Conservation (phyloP, 2,113 vertebrate species). For the Ramphastos sulfuratus region DNA sequence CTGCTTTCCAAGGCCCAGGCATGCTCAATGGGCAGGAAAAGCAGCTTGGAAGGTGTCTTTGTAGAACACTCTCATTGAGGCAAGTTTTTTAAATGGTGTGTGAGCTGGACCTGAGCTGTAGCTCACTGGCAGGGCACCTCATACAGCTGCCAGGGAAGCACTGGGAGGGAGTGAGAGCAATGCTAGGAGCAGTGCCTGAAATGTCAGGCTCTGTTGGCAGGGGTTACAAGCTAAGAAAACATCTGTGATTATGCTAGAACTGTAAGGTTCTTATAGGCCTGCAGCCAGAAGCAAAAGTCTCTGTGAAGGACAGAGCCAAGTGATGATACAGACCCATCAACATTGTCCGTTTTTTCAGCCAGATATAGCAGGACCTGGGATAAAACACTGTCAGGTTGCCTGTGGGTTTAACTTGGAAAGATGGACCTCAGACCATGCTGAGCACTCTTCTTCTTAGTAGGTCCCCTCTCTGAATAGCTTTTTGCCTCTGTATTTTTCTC, state of each 20-base stretch:
- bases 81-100: not conserved
- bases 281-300: not conserved
- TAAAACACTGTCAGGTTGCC: not conserved
- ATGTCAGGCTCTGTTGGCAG: not conserved
- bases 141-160: not conserved
- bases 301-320: not conserved
- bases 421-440: not conserved
- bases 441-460: not conserved
- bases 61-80: not conserved
- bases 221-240: accelerated
- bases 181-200: not conserved
- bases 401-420: not conserved
- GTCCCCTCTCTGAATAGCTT: not conserved
- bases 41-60: not conserved
- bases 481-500: not conserved
- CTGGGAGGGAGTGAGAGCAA: not conserved
- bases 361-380: not conserved
- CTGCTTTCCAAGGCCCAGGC: not conserved
- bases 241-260: not conserved
- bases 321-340: not conserved
- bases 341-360: not conserved
- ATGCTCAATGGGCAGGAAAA: not conserved
- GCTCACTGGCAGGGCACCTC: not conserved
- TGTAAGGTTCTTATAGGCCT: not conserved
- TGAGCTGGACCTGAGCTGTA: not conserved